Conservation (phyloP, 2,888 invertebrate species). For the Julus scandinavius region DNA sequence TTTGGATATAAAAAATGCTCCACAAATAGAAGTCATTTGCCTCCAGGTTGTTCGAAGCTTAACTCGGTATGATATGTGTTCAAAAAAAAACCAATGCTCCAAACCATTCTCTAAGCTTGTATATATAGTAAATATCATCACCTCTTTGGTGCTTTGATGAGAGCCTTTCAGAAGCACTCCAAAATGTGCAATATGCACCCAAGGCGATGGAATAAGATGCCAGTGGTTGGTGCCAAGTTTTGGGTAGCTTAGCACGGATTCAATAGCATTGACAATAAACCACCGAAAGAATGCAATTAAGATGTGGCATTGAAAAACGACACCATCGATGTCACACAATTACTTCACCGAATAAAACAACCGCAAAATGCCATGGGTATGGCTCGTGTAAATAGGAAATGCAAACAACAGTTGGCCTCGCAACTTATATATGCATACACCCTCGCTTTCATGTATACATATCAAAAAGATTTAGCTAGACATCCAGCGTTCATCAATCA, state of each 20-base stretch:
- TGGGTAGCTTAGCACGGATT: neutral
- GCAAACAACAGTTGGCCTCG: slow-evolving; percentile 6
- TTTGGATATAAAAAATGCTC: too few species aligned
- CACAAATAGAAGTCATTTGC: too few species aligned
- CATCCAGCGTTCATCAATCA: neutral
- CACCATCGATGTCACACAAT: neutral
- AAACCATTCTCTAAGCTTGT: too few species aligned
- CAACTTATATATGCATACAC: neutral
- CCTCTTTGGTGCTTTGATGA: neutral
- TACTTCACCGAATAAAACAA: slow-evolving; percentile 3
- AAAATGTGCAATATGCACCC: too few species aligned
- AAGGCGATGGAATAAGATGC: too few species aligned
- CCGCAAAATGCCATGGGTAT: neutral
- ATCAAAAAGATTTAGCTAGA: neutral
- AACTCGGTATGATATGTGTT: too few species aligned
- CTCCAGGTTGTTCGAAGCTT: too few species aligned
- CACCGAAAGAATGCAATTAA: neutral
- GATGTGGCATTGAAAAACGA: neutral
- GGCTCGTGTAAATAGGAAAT: neutral
- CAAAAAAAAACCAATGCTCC: too few species aligned
- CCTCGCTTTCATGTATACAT: neutral
- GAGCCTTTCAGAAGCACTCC: neutral
- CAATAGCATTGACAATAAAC: neutral
- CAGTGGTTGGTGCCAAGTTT: neutral
- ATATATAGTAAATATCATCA: too few species aligned